Evolutionary conservation across 2,797 vertebrate species (phyloP), one percentile per base, ranked within the genome.

Genomic region (Enteromius trimaculatus): DNA sequence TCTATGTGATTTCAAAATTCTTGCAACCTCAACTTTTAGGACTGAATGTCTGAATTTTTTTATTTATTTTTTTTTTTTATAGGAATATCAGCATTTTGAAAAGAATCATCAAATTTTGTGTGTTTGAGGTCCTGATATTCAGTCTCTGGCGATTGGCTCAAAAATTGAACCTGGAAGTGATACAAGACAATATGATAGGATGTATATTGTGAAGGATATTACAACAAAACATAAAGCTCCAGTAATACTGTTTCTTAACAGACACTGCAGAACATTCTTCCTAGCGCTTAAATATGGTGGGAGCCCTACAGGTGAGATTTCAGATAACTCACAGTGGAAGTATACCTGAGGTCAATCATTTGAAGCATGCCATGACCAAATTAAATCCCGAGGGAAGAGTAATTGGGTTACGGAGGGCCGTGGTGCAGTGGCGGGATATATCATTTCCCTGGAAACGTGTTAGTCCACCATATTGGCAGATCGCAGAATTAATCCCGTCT

Each of bases 401-500:
- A 91, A 91, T 90, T 92, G 90, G 89, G 91, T 92, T 92, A 92
- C 87, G 86, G 74, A 26, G 26, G 51, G 16, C 88, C 86, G 88
- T 87, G 87, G 88, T 88, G 89, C 86, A 86, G 86, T 86, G 82
- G 80, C 84, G 86, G 89, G 90, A 93, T 88, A 90, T 89, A 91
- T 89, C 89, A 92, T 93, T 95, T 96, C 94, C 91, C 86, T 87
- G 58, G 89, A 86, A 87, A 87, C 88, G 88, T 93, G 92, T 96
- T 92, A 91, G 88, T 94, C 92, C 91, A 92, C 93, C 89, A 93
- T 94, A 95, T 93, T 95, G 94, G 94, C 90, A 94, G 95, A 96
- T 94, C 91, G 93, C 93, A 78, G 92, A 96, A 96, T 95, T 95
- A 97, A 96, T 97, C 93, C 94, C 92, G 92, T 93, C 91, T 93